phyloP scores from a whole-genome alignment of 2,888 invertebrate species.

The Drosophila buzzatii region DNA sequence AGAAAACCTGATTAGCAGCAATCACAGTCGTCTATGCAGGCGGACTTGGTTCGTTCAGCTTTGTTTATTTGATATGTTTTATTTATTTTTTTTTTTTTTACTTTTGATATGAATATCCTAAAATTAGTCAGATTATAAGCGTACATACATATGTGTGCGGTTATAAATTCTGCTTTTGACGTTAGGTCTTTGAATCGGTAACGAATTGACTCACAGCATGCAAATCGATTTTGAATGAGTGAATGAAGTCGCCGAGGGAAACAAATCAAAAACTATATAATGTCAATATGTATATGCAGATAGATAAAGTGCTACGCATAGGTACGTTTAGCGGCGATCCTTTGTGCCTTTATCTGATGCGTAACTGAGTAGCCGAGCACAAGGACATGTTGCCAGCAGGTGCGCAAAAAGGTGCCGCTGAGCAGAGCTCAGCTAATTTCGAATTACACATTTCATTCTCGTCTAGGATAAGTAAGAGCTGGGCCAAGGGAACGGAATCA shows the following conservation, averaged over 20 bases:
- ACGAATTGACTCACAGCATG: constrained; percentile 67
- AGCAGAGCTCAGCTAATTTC: constrained; percentile 73
- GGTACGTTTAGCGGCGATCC: background rate
- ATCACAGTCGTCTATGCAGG: constrained; percentile 55
- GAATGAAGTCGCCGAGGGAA: constrained; percentile 61
- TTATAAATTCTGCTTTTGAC: constrained; percentile 66
- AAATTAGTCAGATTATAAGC: constrained; percentile 76
- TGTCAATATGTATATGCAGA: background rate
- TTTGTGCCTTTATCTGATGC: constrained; percentile 31
- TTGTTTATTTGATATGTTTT: constrained; percentile 5
- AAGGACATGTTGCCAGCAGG: constrained; percentile 66
- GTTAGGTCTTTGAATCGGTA: constrained; percentile 48
- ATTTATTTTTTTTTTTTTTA: background rate
- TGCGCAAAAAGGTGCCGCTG: constrained; percentile 77
- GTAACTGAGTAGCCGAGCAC: constrained; percentile 78
- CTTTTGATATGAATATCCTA: constrained; percentile 39
- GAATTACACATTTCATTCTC: constrained; percentile 82
- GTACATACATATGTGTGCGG: constrained; percentile 71
- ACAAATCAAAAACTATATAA: constrained; percentile 32
- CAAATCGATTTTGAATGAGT: constrained; percentile 57
- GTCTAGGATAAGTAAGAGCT: constrained; percentile 49
- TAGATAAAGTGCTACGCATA: background rate
- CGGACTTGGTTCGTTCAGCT: constrained; percentile 51
- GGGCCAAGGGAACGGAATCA: constrained; percentile 2
- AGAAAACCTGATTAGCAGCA: constrained; percentile 78